Evolutionary conservation across 2,888 invertebrate genomes (phyloP), one percentile per base, ranked within the genome.

Genomic region (Agrotis puta): DNA sequence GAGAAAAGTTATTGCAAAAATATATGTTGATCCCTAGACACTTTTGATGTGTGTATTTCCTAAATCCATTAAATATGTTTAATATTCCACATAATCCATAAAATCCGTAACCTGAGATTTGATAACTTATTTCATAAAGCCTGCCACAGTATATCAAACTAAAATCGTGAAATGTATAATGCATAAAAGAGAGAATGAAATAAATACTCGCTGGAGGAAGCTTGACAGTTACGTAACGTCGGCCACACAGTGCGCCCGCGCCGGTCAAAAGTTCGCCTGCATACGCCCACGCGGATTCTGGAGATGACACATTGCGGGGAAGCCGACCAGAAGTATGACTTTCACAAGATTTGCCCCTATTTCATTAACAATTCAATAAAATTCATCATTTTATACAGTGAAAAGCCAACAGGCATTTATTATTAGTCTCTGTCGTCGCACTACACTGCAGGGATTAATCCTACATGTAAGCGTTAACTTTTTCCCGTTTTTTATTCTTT

Each of bases 221-320:
- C 74, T 65, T 77, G 82, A 45, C 51, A 76, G 82, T 88, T 87
- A 81, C 83, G 85, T 84, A 89, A 87, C 74, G 68, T 65, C 81
- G 82, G 74, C 81, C 85, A 85, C 89, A 85, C 85, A 85, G 73
- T 77, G 80, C 81, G 82, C 85, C 82, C 81, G 85, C 83, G 82
- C 77, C 87, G 88, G 89, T 90, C 89, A 90, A 90, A 86, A 88
- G 87, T 86, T 89, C 85, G 80, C 66, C 77, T 70, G 69, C 74
- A 79, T 83, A 82, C 79, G 64, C 88, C 85, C 80, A 85, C 88
- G 77, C 77, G n/a, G 70, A 39, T 77, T 75, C 75, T 82, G 73
- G 70, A 80, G 48, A 7, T 18, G 43, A 22, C 54, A 58, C 61
- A 63, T 65, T 27, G 45, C 14, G 45, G 39, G n/a, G 13, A 58